Base-by-base conservation (phyloP, 2,888 invertebrate species). In the Melieria omissa region DNA sequence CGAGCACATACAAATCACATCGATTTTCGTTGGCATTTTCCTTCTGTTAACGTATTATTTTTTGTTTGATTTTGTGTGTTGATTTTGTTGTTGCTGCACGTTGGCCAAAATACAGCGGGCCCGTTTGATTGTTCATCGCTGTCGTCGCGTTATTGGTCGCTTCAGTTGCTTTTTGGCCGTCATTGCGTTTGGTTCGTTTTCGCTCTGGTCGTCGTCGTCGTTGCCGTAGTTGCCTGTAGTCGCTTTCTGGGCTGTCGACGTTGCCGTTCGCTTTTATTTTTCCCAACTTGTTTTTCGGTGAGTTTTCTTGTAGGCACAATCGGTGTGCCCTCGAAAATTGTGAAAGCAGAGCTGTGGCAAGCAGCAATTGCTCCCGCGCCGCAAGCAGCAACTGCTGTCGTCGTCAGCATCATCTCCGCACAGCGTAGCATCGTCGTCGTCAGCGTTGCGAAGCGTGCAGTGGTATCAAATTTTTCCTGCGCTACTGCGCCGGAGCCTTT, bases 71-170 rank as follows among this genome's bases (percentile, higher is more conserved):
- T 52, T 52, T 52, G 52, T 52, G n/a, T 12, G 12, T 52, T 14
- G 52, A n/a, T 52, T 52, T 14, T 6, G 12, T 49, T 52, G 12
- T 52, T n/a, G 52, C 14, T 52, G 52, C 12, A 52, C 69, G 71
- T 66, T 75, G 71, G 72, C 71, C 71, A 72, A 68, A 29, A 29
- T 29, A 29, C 71, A 71, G 65, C 65, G 70, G 62, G 67, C 67
- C 54, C 52, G 73, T 69, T 75, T 68, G 72, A 29, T 45, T 5
- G 52, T 49, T 61, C 16, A n/a, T 49, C 12, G 29, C n/a, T 54
- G 61, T 44, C 49, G 16, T 70, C 64, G 62, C 65, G 69, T 6
- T 66, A 2, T 55, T 69, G 58, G 61, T 42, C 58, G 44, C 47
- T 66, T 67, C 67, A 67, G 67, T 67, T 67, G 60, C 52, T 67